Evolutionary conservation across 2,888 invertebrate species (phyloP).

Genomic region (Cephus nigrinus): DNA sequence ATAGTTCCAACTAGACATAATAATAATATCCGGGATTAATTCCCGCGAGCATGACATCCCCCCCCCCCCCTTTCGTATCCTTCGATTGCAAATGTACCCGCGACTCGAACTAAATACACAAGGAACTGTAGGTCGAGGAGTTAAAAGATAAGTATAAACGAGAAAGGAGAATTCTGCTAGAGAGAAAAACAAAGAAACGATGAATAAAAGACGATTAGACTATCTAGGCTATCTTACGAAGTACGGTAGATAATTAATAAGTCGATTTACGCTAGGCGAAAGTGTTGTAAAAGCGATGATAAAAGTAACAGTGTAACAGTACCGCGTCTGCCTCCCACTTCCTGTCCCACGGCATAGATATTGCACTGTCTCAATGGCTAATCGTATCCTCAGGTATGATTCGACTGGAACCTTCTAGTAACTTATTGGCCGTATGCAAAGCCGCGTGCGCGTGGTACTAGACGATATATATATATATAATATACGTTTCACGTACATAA

Average conservation of each 20-base stretch:
- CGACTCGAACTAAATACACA: conserved; percentile 29
- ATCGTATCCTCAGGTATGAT: conserved; percentile 38
- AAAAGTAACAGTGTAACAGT: no score
- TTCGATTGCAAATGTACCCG: neutral
- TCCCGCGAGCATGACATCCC: no score
- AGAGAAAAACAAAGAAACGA: neutral
- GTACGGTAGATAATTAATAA: neutral
- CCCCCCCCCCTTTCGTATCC: no score
- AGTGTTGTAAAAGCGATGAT: neutral
- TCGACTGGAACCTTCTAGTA: conserved; percentile 34
- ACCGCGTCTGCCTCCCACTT: no score
- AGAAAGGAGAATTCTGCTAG: neutral
- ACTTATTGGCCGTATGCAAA: conserved; percentile 21
- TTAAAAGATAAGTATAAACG: conserved; percentile 22
- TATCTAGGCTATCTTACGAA: conserved; percentile 20
- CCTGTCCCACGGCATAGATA: conserved; percentile 28
- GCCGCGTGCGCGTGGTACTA: no score
- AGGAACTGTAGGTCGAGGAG: conserved; percentile 16
- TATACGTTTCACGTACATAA: neutral
- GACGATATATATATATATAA: neutral
- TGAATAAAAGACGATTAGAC: conserved; percentile 8
- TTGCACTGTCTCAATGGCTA: conserved; percentile 52
- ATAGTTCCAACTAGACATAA: no score
- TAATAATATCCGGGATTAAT: no score
- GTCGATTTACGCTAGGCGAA: neutral